A percentile compares a stretch with the other conserved stretches of the same genome.
Conservation (phyloP, 2,797 vertebrate genomes). For the Antrozous pallidus region DNA sequence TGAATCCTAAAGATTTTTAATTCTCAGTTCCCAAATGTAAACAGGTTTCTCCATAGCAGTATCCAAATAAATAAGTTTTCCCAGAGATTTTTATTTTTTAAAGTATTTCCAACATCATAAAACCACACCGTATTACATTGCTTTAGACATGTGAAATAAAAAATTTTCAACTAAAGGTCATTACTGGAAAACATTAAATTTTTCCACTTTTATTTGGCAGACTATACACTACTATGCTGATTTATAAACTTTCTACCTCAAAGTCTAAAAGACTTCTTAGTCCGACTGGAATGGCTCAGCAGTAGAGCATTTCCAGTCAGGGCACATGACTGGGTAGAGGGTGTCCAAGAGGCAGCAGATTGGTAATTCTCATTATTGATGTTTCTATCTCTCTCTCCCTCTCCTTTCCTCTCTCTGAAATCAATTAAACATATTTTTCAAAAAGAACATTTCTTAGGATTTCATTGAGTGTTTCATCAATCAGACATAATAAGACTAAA, state of each 20-base stretch:
- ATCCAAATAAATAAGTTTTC: background rate
- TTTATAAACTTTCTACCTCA: background rate
- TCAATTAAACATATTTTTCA: no score
- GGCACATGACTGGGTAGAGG: no score
- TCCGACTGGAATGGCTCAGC: no score
- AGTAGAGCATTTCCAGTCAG: no score
- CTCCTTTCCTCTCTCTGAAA: no score
- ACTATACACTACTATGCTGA: background rate
- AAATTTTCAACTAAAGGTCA: background rate
- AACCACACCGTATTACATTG: background rate
- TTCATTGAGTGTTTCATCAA: background rate
- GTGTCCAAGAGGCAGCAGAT: no score
- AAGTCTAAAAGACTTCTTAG: background rate
- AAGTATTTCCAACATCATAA: slow-evolving; percentile 19
- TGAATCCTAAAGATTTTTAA: background rate
- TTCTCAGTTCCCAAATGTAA: background rate
- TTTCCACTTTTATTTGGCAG: background rate
- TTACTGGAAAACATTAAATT: background rate
- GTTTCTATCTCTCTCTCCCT: no score
- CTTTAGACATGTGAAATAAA: background rate
- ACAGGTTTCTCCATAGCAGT: background rate
- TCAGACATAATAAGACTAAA: background rate
- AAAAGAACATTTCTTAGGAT: background rate
- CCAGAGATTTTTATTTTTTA: background rate
- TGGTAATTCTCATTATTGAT: no score